Conservation (phyloP, 2,113 vertebrate species). For the Triplophysa dalaica region DNA sequence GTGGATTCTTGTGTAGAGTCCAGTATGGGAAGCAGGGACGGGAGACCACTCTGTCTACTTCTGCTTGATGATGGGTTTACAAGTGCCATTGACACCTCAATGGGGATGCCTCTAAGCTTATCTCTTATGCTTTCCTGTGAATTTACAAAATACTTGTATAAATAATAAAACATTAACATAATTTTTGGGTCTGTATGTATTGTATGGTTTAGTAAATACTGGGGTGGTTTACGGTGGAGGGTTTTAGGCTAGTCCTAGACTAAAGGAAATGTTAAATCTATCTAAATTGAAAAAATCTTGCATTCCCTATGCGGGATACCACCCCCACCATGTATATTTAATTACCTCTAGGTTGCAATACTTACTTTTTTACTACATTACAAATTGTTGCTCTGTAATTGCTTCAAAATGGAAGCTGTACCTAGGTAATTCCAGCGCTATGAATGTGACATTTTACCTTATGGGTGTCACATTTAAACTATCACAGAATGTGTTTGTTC, state of each 20-base stretch:
- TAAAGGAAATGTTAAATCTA: too few relatives aligned
- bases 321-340: not conserved
- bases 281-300: too few relatives aligned
- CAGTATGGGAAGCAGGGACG: conserved; percentile 80
- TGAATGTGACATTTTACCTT: too few relatives aligned
- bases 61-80: conserved; percentile 63
- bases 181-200: not conserved
- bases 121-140: conserved; percentile 85
- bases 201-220: not conserved
- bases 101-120: conserved; percentile 85
- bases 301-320: too few relatives aligned
- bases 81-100: conserved; percentile 82
- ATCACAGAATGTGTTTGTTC: too few relatives aligned
- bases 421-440: conserved; percentile 45
- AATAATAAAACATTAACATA: too few relatives aligned
- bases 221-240: too few relatives aligned
- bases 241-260: too few relatives aligned
- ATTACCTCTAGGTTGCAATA: conserved; percentile 8
- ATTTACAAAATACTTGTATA: not conserved
- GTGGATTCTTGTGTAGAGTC: conserved; percentile 70
- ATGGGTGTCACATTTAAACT: too few relatives aligned
- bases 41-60: conserved; percentile 70
- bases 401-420: conserved; percentile 55
- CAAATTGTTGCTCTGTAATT: not conserved
- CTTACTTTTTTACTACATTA: not conserved